A percentile compares a stretch with the other conserved stretches of the same genome.
phyloP scores from a whole-genome alignment of 1,140 invertebrate genomes.

The Littorina saxatilis region DNA sequence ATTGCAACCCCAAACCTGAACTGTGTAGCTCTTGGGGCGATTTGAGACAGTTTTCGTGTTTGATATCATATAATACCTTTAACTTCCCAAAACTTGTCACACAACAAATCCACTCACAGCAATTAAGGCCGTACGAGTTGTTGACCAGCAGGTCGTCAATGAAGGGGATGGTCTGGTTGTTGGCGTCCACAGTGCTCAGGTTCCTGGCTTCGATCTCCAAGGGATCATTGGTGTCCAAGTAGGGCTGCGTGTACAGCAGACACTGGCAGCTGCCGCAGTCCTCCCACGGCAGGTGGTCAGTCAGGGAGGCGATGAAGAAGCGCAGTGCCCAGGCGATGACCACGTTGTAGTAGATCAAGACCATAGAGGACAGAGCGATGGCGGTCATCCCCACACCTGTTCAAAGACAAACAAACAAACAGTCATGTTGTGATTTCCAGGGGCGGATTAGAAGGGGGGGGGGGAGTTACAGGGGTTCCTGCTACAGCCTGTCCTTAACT shows the following conservation, averaged over 20 bases:
- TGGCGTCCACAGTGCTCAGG: not conserved
- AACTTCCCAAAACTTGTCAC: too few relatives aligned
- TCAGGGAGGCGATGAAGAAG: conserved; percentile 73
- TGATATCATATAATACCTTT: too few relatives aligned
- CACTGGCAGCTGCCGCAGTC: conserved; percentile 75
- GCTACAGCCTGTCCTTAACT: too few relatives aligned
- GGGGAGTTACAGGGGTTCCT: too few relatives aligned
- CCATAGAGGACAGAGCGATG: conserved; percentile 75
- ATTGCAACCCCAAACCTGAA: too few relatives aligned
- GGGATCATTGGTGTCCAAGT: not conserved
- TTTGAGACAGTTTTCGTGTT: too few relatives aligned
- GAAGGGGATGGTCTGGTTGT: conserved; percentile 1
- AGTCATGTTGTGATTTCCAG: too few relatives aligned
- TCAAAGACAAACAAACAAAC: not conserved
- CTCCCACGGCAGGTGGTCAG: conserved; percentile 70
- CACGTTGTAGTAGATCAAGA: conserved; percentile 77
- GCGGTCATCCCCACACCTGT: conserved; percentile 87
- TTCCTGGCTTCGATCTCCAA: too few relatives aligned
- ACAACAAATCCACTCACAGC: conserved; percentile 45
- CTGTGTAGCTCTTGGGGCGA: too few relatives aligned
- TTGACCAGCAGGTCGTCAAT: conserved; percentile 25
- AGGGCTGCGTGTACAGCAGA: conserved; percentile 34
- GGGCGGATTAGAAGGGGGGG: too few relatives aligned
- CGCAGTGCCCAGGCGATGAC: conserved; percentile 75
- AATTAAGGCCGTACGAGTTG: conserved; percentile 43